Conservation (phyloP, 2,888 invertebrate genomes). For the Didymodactylos carnosus region DNA sequence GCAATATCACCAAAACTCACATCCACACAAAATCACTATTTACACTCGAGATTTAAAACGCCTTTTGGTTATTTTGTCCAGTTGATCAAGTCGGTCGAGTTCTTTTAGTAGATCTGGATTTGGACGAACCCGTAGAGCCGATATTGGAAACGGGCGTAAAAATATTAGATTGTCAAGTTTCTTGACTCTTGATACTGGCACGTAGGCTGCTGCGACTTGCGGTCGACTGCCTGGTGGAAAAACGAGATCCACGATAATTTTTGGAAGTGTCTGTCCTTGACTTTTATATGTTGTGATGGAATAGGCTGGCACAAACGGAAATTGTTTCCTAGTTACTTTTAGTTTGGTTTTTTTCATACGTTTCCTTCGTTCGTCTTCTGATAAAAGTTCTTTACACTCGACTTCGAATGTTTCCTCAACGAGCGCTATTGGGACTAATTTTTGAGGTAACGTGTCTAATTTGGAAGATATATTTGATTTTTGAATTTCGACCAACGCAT, state of each 20-base stretch:
- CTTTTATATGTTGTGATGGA: not conserved
- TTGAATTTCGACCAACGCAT: not conserved
- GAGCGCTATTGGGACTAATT: not conserved
- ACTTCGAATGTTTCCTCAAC: not conserved
- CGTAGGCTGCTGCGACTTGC: not conserved
- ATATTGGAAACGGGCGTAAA: not conserved
- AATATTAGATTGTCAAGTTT: not conserved
- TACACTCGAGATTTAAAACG: too few relatives aligned
- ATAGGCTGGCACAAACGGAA: not conserved
- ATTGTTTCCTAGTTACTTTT: not conserved
- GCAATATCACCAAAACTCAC: too few relatives aligned
- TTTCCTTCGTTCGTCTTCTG: not conserved
- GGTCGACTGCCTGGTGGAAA: not conserved
- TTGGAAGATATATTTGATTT: not conserved
- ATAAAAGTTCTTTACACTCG: not conserved
- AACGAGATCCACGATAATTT: not conserved
- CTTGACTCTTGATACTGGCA: not conserved
- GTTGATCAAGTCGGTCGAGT: not conserved
- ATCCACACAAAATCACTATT: too few relatives aligned
- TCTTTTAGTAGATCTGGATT: not conserved
- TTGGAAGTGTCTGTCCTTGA: not conserved
- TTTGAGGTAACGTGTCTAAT: not conserved
- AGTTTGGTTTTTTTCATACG: not conserved
- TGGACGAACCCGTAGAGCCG: not conserved
- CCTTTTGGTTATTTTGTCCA: too few relatives aligned